A percentile compares a stretch with the other conserved stretches of the same genome.
These are phyloP conservation scores for Psophia crepitans DNA, from an alignment of 2,113 vertebrate genomes.

Conservation along the genomic window DNA sequence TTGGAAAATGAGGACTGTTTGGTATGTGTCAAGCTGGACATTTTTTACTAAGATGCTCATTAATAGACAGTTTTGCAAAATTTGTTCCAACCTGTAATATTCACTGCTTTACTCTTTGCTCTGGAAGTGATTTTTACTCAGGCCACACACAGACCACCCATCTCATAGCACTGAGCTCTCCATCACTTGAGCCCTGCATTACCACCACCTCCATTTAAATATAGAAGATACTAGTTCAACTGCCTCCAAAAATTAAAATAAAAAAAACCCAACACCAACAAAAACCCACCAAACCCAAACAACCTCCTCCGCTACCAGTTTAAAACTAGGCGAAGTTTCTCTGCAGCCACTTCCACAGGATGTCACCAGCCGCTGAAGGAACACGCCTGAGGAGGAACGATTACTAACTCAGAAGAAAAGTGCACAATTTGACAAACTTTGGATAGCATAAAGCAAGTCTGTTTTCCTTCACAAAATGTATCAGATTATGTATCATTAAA, in stretches of 20 bases:
- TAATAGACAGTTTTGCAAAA: not conserved
- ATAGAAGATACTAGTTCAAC: not conserved
- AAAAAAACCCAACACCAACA: not conserved
- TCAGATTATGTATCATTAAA: constrained; percentile 60
- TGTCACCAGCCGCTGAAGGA: constrained; percentile 1
- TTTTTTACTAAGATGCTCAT: not conserved
- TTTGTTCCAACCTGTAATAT: not conserved
- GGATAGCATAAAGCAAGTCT: constrained; percentile 14
- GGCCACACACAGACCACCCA: not conserved
- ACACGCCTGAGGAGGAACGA: not conserved
- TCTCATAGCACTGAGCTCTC: not conserved
- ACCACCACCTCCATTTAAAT: not conserved
- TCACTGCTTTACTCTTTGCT: not conserved
- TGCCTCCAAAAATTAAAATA: not conserved
- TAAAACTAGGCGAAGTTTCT: not conserved
- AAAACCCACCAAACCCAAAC: not conserved
- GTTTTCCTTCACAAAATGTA: constrained; percentile 43
- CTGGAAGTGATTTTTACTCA: not conserved
- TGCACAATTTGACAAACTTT: constrained; percentile 49
- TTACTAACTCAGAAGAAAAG: not conserved
- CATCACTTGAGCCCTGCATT: not conserved
- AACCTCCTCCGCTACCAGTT: not conserved
- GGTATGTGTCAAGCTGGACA: not conserved
- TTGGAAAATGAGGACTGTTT: not conserved
- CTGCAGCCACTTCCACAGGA: constrained; percentile 18